Percentiles rank a stretch among this genome's conserved stretches.
phyloP scores from a whole-genome alignment of 1,140 invertebrate genomes.

The Asbolus verrucosus region DNA sequence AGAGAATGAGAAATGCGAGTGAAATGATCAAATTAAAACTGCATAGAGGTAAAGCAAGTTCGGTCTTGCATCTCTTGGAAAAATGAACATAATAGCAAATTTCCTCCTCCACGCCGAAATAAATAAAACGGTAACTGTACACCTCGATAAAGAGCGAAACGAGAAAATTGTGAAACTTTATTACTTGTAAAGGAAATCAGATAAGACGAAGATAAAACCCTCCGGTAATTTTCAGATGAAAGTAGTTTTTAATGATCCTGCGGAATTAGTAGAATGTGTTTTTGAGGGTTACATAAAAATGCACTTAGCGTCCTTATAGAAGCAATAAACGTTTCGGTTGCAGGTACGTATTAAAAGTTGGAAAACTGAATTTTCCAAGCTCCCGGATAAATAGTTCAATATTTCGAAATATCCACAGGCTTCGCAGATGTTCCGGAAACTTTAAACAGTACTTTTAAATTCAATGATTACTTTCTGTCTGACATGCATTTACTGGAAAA shows the following conservation, averaged over 20 bases:
- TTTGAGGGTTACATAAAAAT: constrained; percentile 26
- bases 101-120: neutral
- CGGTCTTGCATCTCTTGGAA: neutral
- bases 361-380: constrained; percentile 24
- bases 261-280: constrained; percentile 6
- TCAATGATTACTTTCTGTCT: too few species aligned
- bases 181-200: constrained; percentile 15
- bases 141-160: constrained; percentile 22
- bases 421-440: neutral
- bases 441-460: neutral
- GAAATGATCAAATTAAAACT: too few species aligned
- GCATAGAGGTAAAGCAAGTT: neutral
- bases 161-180: constrained; percentile 19
- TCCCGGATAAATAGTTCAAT: constrained; percentile 2
- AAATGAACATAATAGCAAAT: constrained; percentile 17
- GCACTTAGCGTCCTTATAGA: constrained; percentile 25
- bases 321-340: constrained; percentile 23
- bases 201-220: constrained; percentile 18
- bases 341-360: constrained; percentile 17
- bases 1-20: too few species aligned
- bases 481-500: too few species aligned
- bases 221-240: constrained; percentile 17
- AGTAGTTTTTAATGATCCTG: constrained; percentile 16
- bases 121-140: constrained; percentile 10
- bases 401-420: constrained; percentile 8